Base-by-base conservation (phyloP, 2,888 invertebrate species). In the Eristalis pertinax region DNA sequence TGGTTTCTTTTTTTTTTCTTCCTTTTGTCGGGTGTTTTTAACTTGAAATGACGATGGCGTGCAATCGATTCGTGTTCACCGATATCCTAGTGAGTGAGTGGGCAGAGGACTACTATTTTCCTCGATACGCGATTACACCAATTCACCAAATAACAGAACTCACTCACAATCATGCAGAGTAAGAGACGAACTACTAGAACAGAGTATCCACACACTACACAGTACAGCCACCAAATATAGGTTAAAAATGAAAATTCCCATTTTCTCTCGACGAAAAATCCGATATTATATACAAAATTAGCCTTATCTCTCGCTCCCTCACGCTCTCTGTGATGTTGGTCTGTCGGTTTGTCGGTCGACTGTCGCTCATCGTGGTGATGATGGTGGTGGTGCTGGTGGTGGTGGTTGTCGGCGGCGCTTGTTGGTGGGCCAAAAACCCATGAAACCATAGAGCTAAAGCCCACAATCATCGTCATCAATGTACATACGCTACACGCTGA, bases 171-270 rank as follows among this genome's bases (percentile, higher is more conserved):
- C 64, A 81, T 63, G 70, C 69, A 63, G 64, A 72, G 60, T n/a
- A 60, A 60, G 60, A 60, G 26, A n/a, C n/a, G n/a, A 81, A 84
- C 81, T 84, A 84, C 77, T 70, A 84, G 84, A 84, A 75, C 68
- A 79, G 69, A 84, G 69, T 64, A 84, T 67, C 56, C 80, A 38
- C 70, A 32, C 63, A 79, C 78, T 50, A n/a, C 50, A 50, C 50
- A 8, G 50, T 70, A 73, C 83, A 74, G 76, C 64, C 69, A 82
- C 70, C 74, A 72, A 87, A 87, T 87, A 87, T 87, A 87, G 87
- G 87, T 87, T 87, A 87, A 87, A 84, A 87, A 84, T 87, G 87
- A 87, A 87, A 87, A 87, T 87, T 84, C 76, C 84, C 80, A 87
- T 83, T 73, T 87, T 84, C 87, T 80, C 65, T 87, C 73, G 75